Evolutionary conservation across 2,888 invertebrate genomes (phyloP), one percentile per base, ranked within the genome.

Genomic region (Oithona nana): DNA sequence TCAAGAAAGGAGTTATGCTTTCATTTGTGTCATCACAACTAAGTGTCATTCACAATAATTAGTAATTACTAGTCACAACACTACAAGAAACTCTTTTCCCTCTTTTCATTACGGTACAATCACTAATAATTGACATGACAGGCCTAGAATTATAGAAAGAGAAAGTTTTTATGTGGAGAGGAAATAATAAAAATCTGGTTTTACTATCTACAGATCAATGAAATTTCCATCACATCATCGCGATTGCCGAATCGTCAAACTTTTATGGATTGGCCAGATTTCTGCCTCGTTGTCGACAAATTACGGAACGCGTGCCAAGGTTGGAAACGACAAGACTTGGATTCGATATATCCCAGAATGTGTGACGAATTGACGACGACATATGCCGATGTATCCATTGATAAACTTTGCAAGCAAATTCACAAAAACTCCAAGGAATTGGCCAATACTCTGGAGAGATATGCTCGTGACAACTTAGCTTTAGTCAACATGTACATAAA

Each of bases 401-500:
- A 49, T 49, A n/a, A n/a, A n/a, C n/a, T n/a, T n/a, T n/a, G n/a
- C n/a, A 16, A 39, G 39, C 39, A 39, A 39, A 39, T 39, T 39
- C 39, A 39, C 8, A 20, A 20, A 20, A 11, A 4, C 8, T 24
- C 2, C 3, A 16, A 16, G 3, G 54, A 54, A 3, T 26, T 54
- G 22, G 24, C 13, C 3, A 26, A 48, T 11, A 20, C 13, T 20
- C 20, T 48, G 20, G 31, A 48, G 22, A n/a, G 24, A 16, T 59
- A 59, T 28, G 28, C 39, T 22, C n/a, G 39, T 4, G 49, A 59
- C 4, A 59, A 59, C 26, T 49, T 59, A 8, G 59, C 59, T 16
- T 28, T 59, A 22, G 59, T 59, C 24, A 31, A 59, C 24, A 39
- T 59, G 2, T 59, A 59, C 59, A 59, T 59, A n/a, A 59, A 59